Percentiles rank a stretch among this genome's conserved stretches.
These are phyloP conservation scores for Phaedon cochleariae DNA, from an alignment of 2,888 invertebrate genomes.

Conservation along the genomic window DNA sequence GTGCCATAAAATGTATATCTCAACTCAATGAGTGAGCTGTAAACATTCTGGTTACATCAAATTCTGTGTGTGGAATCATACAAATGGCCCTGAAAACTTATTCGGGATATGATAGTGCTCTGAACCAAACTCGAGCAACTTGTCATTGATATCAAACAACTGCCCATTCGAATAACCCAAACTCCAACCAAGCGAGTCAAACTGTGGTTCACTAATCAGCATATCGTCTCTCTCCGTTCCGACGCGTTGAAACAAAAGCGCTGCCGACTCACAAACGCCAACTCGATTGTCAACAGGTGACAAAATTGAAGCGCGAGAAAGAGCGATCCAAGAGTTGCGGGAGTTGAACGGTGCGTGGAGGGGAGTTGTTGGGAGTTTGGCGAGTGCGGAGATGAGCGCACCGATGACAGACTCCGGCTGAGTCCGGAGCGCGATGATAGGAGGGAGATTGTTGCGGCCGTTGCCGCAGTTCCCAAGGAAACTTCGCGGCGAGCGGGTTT, in stretches of 20 bases:
- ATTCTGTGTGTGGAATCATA: too few species aligned
- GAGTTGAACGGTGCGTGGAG: not conserved
- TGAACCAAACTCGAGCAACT: too few species aligned
- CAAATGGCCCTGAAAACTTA: too few species aligned
- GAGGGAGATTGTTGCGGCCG: not conserved
- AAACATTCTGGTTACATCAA: too few species aligned
- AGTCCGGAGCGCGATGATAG: constrained; percentile 4
- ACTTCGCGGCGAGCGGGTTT: constrained; percentile 3
- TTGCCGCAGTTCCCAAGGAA: not conserved
- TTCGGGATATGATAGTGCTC: too few species aligned
- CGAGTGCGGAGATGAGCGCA: not conserved
- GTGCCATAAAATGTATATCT: too few species aligned
- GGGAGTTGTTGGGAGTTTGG: not conserved
- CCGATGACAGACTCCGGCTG: constrained; percentile 8
- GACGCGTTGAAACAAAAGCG: not conserved
- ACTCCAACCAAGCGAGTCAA: too few species aligned
- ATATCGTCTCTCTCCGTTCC: too few species aligned
- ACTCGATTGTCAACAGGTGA: constrained; percentile 10
- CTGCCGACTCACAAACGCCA: not conserved
- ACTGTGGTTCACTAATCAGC: too few species aligned
- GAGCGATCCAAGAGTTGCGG: not conserved
- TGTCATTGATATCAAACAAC: too few species aligned
- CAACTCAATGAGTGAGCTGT: too few species aligned
- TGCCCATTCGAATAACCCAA: too few species aligned
- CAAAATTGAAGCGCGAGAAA: not conserved